Percentiles rank a stretch among this genome's conserved stretches.
Evolutionary conservation across 2,888 invertebrate genomes (phyloP).

Genomic region (Cyclophora albipunctata): DNA sequence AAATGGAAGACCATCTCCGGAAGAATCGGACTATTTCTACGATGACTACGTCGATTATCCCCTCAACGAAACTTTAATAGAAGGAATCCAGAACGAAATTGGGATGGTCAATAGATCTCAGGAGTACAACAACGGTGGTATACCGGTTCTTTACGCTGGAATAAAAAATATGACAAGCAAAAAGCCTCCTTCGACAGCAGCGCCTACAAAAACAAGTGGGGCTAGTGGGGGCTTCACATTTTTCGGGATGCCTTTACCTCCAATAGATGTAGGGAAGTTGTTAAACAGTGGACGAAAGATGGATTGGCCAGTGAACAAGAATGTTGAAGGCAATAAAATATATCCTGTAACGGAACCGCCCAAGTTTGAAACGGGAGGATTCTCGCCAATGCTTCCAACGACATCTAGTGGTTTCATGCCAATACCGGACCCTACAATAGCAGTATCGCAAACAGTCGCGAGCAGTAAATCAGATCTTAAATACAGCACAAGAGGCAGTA

Average conservation of each 20-base stretch:
- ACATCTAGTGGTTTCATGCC: slow-evolving; percentile 84
- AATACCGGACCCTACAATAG: slow-evolving; percentile 58
- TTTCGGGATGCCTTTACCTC: slow-evolving; percentile 88
- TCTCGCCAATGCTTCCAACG: slow-evolving; percentile 83
- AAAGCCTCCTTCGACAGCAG: slow-evolving; percentile 22
- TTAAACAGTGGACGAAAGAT: slow-evolving; percentile 68
- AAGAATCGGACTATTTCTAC: slow-evolving; percentile 88
- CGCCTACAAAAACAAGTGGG: slow-evolving; percentile 46
- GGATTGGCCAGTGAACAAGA: slow-evolving; percentile 59
- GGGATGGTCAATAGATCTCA: slow-evolving; percentile 48
- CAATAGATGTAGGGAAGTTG: slow-evolving; percentile 81
- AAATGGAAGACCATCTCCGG: slow-evolving; percentile 78
- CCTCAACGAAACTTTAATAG: slow-evolving; percentile 75
- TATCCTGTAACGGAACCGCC: slow-evolving; percentile 67
- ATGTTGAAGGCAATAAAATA: slow-evolving; percentile 46
- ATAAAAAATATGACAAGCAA: slow-evolving; percentile 48
- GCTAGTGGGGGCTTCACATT: slow-evolving; percentile 83
- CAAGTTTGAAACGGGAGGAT: slow-evolving; percentile 84
- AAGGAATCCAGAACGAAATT: slow-evolving; percentile 48
- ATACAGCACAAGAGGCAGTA: slow-evolving; percentile 34
- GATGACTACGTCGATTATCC: slow-evolving; percentile 89
- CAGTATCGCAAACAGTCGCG: slow-evolving; percentile 32
- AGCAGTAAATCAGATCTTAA: slow-evolving; percentile 27
- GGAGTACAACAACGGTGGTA: slow-evolving; percentile 65
- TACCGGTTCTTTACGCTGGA: slow-evolving; percentile 69